Percentiles rank a stretch among this genome's conserved stretches.
These are phyloP conservation scores for Probosciger aterrimus DNA, from an alignment of 2,113 vertebrate species.

Conservation along the genomic window DNA sequence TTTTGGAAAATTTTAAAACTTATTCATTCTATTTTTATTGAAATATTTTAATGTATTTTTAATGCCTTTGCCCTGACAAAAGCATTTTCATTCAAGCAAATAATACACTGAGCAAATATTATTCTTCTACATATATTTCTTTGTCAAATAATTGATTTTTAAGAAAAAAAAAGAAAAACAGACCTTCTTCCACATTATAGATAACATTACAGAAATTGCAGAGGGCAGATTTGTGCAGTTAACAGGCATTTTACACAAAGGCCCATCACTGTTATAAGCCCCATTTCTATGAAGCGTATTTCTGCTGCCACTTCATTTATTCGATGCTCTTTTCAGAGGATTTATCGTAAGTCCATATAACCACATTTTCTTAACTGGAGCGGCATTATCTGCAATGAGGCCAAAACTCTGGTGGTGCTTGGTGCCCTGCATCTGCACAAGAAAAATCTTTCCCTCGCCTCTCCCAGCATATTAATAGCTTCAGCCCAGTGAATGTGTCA, in stretches of 20 bases:
- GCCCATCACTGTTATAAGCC: neutral
- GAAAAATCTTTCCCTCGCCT: neutral
- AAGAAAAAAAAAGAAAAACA: neutral
- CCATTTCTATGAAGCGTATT: neutral
- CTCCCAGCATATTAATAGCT: fast-evolving
- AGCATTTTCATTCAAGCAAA: neutral
- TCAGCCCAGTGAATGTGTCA: fast-evolving
- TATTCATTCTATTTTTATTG: constrained; percentile 60
- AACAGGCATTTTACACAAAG: neutral
- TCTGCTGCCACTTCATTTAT: neutral
- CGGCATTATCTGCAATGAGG: neutral
- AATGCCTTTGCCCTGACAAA: constrained; percentile 33
- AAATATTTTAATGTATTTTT: constrained; percentile 63
- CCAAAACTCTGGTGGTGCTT: neutral
- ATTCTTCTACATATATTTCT: constrained; percentile 41
- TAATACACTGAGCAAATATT: constrained; percentile 17
- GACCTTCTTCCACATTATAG: neutral
- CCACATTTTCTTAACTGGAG: fast-evolving
- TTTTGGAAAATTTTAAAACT: constrained; percentile 46
- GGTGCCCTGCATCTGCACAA: neutral
- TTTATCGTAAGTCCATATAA: neutral
- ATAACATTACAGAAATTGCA: neutral
- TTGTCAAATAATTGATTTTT: constrained; percentile 42
- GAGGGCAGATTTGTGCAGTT: neutral
- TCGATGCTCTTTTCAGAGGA: neutral